Evolutionary conservation across 2,113 vertebrate genomes (phyloP), one percentile per base, ranked within the genome.

Genomic region (Nicator chloris): DNA sequence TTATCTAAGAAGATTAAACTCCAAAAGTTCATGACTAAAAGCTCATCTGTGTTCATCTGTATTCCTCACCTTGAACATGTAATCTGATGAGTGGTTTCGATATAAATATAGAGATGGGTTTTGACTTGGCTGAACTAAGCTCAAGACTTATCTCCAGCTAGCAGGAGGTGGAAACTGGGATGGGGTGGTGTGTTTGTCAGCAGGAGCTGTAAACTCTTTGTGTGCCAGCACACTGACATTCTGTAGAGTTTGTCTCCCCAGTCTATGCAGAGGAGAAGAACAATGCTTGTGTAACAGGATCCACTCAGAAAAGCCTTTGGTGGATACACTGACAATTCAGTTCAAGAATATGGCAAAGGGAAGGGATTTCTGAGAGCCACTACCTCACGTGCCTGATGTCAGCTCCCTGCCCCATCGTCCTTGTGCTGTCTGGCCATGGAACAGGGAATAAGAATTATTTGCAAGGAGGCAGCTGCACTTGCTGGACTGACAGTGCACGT

Each of bases 1-100:
- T 95, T 47, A 93, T 94, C 86, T 93, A 86, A 95, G 94, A 86
- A 80, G 88, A 94, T 92, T 95, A 94, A 96, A 59, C 77, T 96
- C 77, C 65, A 30, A n/a, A 86, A 93, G 83, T 82, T 95, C 77
- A 82, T 42, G 27, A 82, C 80, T 92, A n/a, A 86, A 91, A 68
- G 20, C 92, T 94, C 56, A 84, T 92, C 72, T 59, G 31, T 90
- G 91, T 91, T 95, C 91, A 82, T 92, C 88, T 87, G 85, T 76
- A 64, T 75, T 94, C 69, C 49, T 93, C 69, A 78, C 81, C 81
- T 94, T 95, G 83, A 91, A 71, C 26, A 7, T 24, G n/a, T 73
- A 84, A 86, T 82, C 86, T 94, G 90, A 86, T 71, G 88, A 84
- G 49, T 53, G 83, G n/a, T 71, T 91, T 92, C 0, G 23, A 51